These are phyloP conservation scores for Campoplex capitator DNA, from an alignment of 2,888 invertebrate species.

Conservation along the genomic window DNA sequence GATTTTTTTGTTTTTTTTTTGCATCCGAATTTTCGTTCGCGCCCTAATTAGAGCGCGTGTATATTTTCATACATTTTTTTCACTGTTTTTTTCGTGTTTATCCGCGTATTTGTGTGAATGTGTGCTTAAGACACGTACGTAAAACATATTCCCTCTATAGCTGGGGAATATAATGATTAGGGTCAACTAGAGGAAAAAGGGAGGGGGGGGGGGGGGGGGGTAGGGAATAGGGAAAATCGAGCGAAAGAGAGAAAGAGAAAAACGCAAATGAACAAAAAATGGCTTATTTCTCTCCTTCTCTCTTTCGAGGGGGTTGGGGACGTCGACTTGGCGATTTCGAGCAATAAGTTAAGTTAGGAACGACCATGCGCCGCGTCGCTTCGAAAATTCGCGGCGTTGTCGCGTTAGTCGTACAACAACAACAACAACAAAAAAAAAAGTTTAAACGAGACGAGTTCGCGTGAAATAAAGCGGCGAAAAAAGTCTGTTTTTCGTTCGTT, in stretches of 20 bases:
- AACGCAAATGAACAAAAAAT: constrained; percentile 13
- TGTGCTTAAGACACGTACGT: constrained; percentile 83
- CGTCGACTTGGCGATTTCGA: constrained; percentile 73
- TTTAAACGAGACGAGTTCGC: constrained; percentile 24
- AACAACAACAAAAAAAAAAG: background rate
- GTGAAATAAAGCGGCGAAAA: background rate
- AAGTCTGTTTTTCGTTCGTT: constrained; percentile 22
- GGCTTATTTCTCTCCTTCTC: constrained; percentile 20
- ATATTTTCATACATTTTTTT: constrained; percentile 53
- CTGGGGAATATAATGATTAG: constrained; percentile 77
- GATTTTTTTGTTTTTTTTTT: constrained; percentile 23
- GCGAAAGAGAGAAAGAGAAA: constrained; percentile 36
- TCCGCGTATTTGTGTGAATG: constrained; percentile 69
- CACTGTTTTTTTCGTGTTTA: constrained; percentile 65
- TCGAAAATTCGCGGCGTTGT: constrained; percentile 65
- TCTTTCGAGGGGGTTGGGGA: constrained; percentile 20
- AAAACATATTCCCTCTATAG: constrained; percentile 79
- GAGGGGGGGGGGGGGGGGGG: constrained; percentile 15
- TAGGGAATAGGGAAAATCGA: background rate
- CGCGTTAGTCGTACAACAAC: constrained; percentile 59
- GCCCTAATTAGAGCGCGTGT: background rate
- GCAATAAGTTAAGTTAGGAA: constrained; percentile 82
- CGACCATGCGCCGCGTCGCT: constrained; percentile 64
- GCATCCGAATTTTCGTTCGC: constrained; percentile 43
- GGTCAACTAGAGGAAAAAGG: constrained; percentile 73